Evolutionary conservation across 2,888 invertebrate genomes (phyloP).

Genomic region (Diploptera punctata): DNA sequence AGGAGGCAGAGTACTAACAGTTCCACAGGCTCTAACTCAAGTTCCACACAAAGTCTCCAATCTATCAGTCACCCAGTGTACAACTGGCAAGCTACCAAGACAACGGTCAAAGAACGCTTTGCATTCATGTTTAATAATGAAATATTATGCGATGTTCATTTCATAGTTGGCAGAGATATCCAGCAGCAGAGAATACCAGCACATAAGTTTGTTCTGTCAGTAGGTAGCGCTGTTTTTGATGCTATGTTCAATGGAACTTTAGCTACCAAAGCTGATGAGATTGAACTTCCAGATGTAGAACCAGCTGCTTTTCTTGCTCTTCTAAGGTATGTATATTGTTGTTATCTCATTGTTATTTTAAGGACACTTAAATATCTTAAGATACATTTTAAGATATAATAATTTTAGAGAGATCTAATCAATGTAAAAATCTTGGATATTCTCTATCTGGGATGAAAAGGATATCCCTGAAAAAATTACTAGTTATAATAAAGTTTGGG

Average conservation of each 20-base stretch:
- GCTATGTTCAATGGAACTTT: conserved; percentile 84
- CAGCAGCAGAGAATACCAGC: conserved; percentile 76
- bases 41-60: conserved; percentile 14
- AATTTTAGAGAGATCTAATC: too few species aligned
- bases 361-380: too few species aligned
- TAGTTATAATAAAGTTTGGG: too few species aligned
- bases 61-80: conserved; percentile 50
- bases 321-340: conserved; percentile 60
- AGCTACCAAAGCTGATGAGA: conserved; percentile 71
- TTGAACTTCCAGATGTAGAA: conserved; percentile 84
- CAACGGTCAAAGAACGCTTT: conserved; percentile 76
- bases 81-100: conserved; percentile 78
- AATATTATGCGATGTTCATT: conserved; percentile 75
- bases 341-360: too few species aligned
- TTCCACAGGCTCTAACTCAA: neutral
- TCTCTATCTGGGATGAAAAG: too few species aligned
- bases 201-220: conserved; percentile 79
- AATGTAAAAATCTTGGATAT: too few species aligned
- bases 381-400: too few species aligned
- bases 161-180: conserved; percentile 76
- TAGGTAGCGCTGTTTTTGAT: conserved; percentile 86
- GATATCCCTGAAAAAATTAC: too few species aligned
- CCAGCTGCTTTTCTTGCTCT: conserved; percentile 81
- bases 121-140: conserved; percentile 72
- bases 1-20: conserved; percentile 6